Conservation (phyloP, 2,888 invertebrate genomes). For the Lepidonotus clava region DNA sequence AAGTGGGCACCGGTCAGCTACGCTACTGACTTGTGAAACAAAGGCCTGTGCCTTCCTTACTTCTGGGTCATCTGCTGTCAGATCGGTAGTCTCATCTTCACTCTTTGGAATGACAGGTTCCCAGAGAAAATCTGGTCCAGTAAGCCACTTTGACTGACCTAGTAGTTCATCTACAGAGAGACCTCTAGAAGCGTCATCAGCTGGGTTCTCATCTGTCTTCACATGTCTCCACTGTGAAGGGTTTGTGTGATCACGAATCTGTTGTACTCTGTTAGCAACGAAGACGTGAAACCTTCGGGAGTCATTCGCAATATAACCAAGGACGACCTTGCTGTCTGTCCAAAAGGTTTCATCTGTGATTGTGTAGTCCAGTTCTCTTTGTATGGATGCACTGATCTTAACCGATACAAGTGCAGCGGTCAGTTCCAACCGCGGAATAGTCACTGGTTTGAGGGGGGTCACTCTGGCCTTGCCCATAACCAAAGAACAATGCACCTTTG, state of each 20-base stretch:
- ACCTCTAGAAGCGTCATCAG: conserved; percentile 70
- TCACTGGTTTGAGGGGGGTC: conserved; percentile 48
- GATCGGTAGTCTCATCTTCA: background rate
- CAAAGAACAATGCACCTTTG: conserved; percentile 53
- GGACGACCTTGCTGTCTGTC: conserved; percentile 58
- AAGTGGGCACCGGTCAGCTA: conserved; percentile 5
- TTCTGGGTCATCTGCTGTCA: conserved; percentile 38
- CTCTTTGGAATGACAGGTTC: background rate
- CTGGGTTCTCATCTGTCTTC: conserved; percentile 69
- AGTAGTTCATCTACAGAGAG: conserved; percentile 57
- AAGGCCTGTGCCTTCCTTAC: background rate
- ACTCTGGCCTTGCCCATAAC: conserved; percentile 56
- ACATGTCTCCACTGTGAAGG: conserved; percentile 68
- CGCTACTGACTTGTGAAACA: background rate
- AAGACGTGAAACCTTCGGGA: conserved; percentile 67
- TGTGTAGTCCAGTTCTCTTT: conserved; percentile 48
- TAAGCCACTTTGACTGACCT: conserved; percentile 53
- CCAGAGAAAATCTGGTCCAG: conserved; percentile 60
- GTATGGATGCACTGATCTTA: conserved; percentile 49
- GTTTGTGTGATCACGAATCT: conserved; percentile 63
- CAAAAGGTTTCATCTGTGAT: conserved; percentile 56
- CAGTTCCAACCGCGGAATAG: conserved; percentile 59
- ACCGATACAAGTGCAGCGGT: conserved; percentile 55
- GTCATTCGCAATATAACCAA: conserved; percentile 61
- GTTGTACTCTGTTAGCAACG: conserved; percentile 67